Evolutionary conservation across 64 coral and sea anemone species (phyloP).

Genomic region (Montipora efflorescens): DNA sequence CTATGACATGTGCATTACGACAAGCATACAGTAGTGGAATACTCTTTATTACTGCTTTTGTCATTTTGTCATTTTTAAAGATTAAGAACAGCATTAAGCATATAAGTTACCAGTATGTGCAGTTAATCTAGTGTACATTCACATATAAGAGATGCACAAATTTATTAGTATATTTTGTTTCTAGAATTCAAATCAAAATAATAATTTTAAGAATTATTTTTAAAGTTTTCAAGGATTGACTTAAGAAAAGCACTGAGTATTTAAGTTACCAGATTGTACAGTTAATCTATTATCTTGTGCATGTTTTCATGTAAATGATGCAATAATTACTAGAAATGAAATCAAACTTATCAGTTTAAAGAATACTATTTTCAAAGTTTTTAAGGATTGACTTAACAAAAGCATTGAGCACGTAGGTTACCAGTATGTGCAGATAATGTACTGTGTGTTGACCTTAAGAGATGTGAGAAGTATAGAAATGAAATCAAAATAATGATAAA

Average conservation of each 20-base stretch:
- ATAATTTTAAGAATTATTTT: neutral
- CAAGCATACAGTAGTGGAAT: too few relatives aligned
- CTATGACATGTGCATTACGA: too few relatives aligned
- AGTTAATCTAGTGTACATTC: neutral
- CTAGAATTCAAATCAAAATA: neutral
- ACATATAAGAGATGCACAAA: neutral
- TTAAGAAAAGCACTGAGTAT: neutral
- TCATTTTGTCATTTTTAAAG: too few relatives aligned
- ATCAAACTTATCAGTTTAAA: too few relatives aligned
- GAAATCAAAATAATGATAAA: neutral
- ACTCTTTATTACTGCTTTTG: too few relatives aligned
- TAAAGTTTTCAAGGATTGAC: neutral
- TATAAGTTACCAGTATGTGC: neutral
- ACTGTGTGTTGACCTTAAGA: neutral
- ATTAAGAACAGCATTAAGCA: neutral
- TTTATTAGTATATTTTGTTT: neutral
- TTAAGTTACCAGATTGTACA: neutral
- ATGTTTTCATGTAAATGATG: neutral
- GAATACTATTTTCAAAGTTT: too few relatives aligned
- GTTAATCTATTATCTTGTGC: neutral
- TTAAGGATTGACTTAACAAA: neutral
- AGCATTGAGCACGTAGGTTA: neutral
- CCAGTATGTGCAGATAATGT: neutral
- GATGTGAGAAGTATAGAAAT: too few relatives aligned
- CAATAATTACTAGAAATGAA: neutral